Conservation (phyloP, 2,797 vertebrate genomes). For the Coranthus polyacanthus region DNA sequence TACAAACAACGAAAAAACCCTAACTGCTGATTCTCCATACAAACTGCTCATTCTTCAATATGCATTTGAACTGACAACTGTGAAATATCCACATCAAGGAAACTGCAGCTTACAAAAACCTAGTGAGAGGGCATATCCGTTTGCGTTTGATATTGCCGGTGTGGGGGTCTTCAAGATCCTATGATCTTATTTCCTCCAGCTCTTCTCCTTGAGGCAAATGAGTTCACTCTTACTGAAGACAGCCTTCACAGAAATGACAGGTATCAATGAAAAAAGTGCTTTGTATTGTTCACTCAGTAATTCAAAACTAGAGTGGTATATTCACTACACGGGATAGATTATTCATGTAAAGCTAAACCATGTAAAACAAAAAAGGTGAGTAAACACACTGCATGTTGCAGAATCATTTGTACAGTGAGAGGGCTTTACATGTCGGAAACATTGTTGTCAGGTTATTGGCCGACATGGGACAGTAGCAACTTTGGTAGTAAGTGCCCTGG, state of each 20-base stretch:
- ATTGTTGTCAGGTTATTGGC: conserved; percentile 34
- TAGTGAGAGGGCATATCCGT: conserved; percentile 47
- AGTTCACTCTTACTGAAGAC: conserved; percentile 47
- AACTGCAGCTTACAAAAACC: conserved; percentile 51
- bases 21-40: conserved; percentile 47
- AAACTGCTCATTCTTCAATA: conserved; percentile 55
- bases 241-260: conserved; percentile 59
- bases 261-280: conserved; percentile 77
- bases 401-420: conserved; percentile 68
- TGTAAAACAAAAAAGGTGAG: conserved; percentile 59
- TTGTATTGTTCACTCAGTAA: conserved; percentile 71
- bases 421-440: conserved; percentile 49
- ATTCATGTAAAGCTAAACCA: conserved; percentile 70
- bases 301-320: conserved; percentile 72
- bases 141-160: conserved; percentile 69
- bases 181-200: conserved; percentile 35
- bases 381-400: conserved; percentile 59
- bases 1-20: conserved; percentile 48
- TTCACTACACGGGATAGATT: conserved; percentile 69
- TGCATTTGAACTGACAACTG: conserved; percentile 37
- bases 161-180: conserved; percentile 39
- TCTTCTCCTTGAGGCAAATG: conserved; percentile 54
- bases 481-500: conserved; percentile 57
- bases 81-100: conserved; percentile 44
- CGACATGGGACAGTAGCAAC: conserved; percentile 52